phyloP scores from a whole-genome alignment of 2,113 vertebrate genomes.

The Caretta caretta region DNA sequence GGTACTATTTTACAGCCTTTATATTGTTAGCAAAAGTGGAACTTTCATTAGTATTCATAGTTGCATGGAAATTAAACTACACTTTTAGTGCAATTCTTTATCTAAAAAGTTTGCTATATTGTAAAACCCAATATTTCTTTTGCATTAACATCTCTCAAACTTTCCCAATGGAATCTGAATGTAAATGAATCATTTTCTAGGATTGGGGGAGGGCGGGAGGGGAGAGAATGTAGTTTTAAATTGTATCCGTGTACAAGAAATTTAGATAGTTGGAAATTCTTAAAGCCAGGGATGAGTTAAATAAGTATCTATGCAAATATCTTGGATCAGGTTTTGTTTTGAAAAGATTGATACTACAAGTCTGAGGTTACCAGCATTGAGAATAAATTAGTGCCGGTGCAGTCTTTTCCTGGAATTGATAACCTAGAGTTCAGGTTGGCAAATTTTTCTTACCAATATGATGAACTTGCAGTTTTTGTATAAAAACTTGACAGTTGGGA shows the following conservation, averaged over 20 bases:
- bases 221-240: background rate
- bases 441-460: background rate
- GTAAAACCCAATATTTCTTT: background rate
- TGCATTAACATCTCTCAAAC: background rate
- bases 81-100: background rate
- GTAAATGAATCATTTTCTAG: background rate
- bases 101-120: background rate
- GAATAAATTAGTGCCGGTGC: background rate
- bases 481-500: background rate
- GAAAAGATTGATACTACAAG: background rate
- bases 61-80: background rate
- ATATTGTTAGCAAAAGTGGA: background rate
- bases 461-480: background rate
- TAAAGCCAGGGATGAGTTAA: constrained; percentile 15
- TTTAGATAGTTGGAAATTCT: background rate
- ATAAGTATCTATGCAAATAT: constrained; percentile 37
- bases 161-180: background rate
- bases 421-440: background rate
- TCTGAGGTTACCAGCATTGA: background rate
- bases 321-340: background rate
- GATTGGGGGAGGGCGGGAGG: accelerated
- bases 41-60: background rate
- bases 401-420: background rate
- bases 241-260: background rate
- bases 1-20: background rate